A percentile compares a stretch with the other conserved stretches of the same genome.
These are phyloP conservation scores for Grallaria varia DNA, from an alignment of 2,113 vertebrate genomes.

Conservation along the genomic window DNA sequence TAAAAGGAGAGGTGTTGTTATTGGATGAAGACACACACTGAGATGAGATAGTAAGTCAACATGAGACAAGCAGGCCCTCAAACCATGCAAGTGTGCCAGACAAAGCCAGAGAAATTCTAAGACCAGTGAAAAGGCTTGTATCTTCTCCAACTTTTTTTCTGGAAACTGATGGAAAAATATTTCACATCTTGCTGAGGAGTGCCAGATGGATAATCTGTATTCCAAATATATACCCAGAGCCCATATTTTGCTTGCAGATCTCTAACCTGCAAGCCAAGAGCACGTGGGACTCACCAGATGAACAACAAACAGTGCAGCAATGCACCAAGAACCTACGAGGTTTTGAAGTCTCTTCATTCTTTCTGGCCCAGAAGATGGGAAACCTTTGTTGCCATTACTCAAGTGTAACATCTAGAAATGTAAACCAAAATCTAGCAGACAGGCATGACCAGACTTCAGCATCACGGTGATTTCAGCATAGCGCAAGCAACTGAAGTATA, in stretches of 20 bases:
- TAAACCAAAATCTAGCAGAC: neutral
- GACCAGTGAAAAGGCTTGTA: neutral
- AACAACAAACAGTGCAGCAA: neutral
- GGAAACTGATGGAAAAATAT: neutral
- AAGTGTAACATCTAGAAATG: neutral
- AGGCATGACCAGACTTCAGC: neutral
- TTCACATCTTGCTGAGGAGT: neutral
- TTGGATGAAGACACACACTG: neutral
- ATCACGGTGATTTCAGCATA: neutral
- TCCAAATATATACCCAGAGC: neutral
- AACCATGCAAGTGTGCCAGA: neutral
- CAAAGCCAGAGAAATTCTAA: neutral
- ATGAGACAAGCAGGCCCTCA: neutral
- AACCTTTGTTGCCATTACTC: neutral
- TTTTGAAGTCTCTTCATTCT: neutral
- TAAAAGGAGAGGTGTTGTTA: neutral
- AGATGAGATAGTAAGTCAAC: neutral
- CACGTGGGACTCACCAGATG: accelerated
- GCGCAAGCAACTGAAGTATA: neutral
- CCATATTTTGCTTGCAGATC: neutral
- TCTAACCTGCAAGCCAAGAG: neutral
- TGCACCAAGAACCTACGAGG: neutral
- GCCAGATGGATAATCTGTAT: neutral
- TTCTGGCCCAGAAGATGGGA: neutral
- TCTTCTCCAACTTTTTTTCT: neutral